phyloP scores from a whole-genome alignment of 2,113 vertebrate species.

The Bombycilla garrulus region DNA sequence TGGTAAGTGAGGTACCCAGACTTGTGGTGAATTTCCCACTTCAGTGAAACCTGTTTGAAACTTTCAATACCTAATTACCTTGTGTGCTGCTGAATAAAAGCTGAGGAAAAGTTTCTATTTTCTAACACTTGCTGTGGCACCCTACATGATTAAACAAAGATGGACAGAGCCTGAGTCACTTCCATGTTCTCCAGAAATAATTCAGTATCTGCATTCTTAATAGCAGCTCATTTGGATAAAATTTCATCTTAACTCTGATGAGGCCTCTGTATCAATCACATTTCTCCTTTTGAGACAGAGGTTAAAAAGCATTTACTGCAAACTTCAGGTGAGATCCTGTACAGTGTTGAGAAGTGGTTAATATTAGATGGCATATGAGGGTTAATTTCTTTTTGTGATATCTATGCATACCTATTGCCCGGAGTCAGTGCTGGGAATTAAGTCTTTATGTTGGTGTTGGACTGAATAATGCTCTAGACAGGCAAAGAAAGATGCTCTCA shows the following conservation, averaged over 20 bases:
- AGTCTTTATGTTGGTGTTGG: not conserved
- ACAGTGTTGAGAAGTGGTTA: not conserved
- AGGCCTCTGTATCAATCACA: not conserved
- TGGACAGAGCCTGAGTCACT: not conserved
- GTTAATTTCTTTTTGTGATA: not conserved
- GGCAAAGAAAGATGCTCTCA: not conserved
- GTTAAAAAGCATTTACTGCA: not conserved
- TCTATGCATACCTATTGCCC: not conserved
- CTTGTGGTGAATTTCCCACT: not conserved
- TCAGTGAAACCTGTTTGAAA: not conserved
- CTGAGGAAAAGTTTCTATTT: not conserved
- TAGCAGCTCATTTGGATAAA: not conserved
- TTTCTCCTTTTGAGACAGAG: not conserved
- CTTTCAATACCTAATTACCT: not conserved
- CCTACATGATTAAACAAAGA: not conserved
- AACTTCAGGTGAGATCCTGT: not conserved
- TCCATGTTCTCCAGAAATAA: not conserved
- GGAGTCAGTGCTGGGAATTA: not conserved
- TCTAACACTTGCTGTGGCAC: not conserved
- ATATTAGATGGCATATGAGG: not conserved
- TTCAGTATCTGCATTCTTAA: not conserved
- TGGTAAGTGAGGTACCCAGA: not conserved
- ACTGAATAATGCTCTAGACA: not conserved
- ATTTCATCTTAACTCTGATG: not conserved
- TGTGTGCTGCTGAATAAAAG: not conserved